Evolutionary conservation across 2,888 invertebrate species (phyloP).

Genomic region (Protophormia terraenovae): DNA sequence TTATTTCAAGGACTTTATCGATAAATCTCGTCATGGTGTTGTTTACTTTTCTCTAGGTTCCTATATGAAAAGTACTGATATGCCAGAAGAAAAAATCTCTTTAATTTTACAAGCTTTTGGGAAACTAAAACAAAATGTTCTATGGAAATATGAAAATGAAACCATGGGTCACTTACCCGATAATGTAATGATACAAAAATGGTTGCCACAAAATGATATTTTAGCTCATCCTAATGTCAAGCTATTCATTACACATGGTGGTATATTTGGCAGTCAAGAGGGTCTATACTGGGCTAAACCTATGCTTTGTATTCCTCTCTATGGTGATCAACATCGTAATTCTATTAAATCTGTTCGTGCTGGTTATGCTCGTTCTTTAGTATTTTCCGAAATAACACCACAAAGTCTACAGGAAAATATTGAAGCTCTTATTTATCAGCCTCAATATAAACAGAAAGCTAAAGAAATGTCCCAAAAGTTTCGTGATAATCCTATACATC

Average conservation of each 20-base stretch:
- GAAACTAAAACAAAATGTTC: constrained; percentile 81
- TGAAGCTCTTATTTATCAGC: constrained; percentile 78
- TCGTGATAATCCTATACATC: constrained; percentile 83
- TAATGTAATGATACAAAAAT: constrained; percentile 82
- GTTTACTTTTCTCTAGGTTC: constrained; percentile 82
- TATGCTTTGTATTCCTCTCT: constrained; percentile 81
- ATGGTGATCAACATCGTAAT: constrained; percentile 81
- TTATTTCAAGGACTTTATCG: constrained; percentile 76
- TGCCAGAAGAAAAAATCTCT: constrained; percentile 80
- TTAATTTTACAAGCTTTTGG: constrained; percentile 81
- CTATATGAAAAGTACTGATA: constrained; percentile 80
- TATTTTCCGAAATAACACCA: constrained; percentile 78
- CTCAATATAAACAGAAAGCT: constrained; percentile 79
- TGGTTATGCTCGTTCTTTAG: constrained; percentile 79
- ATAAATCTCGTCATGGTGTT: constrained; percentile 80
- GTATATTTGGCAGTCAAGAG: constrained; percentile 81
- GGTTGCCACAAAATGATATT: constrained; percentile 83
- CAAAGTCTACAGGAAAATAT: constrained; percentile 78
- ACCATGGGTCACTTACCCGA: constrained; percentile 78
- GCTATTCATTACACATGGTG: constrained; percentile 82
- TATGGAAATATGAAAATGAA: constrained; percentile 83
- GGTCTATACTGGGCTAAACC: constrained; percentile 81
- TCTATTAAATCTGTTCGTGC: constrained; percentile 78
- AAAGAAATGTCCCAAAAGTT: constrained; percentile 82
- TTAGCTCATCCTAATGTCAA: constrained; percentile 81